Base-by-base conservation (phyloP, 2,888 invertebrate genomes). In the Agonopterix arenella region DNA sequence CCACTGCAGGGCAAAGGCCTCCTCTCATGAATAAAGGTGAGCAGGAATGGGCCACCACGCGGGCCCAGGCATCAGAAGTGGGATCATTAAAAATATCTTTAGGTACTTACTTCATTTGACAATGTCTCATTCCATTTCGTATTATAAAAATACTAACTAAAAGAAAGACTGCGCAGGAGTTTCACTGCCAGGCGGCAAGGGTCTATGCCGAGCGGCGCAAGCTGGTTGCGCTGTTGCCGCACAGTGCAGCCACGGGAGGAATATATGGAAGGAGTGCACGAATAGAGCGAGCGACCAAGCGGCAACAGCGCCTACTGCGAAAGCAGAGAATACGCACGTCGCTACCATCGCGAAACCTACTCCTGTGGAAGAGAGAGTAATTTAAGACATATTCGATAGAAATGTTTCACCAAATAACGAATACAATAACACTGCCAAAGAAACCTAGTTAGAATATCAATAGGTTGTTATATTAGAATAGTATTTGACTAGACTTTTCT, bases 241-340 rank as follows among this genome's bases (percentile, higher is more conserved):
- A 55, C 88, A 89, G 57, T 89, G 86, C 52, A 88, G 64, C 89
- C 89, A 89, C 47, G 89, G 89, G 52, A 89, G 70, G 64, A 88
- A 84, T 37, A 76, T 59, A 53, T 88, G 89, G 44, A 73, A 55
- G 0, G 86, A 86, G 56, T 88, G 89, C 11, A 84, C 80, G 3
- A 76, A 49, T 50, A 86, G 56, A 0, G 86, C 78, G 0, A 90
- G 63, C 44, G 76, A 70, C 72, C 86, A 89, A 1, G 89, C 82
- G 2, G 76, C 75, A 13, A 75, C 74, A 2, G 72, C 69, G 3
- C 85, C 73, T 1, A 82, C 63, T 0, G 73, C 74, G 1, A 89
- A 59, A 0, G 84, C 81, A 0, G 79, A 76, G 53, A 79, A 71
- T 47, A 72, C 58, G 49, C 81, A 75, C 4, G 68, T 67, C 0